phyloP scores from a whole-genome alignment of 2,888 invertebrate species.

The Lampropteryx suffumata region DNA sequence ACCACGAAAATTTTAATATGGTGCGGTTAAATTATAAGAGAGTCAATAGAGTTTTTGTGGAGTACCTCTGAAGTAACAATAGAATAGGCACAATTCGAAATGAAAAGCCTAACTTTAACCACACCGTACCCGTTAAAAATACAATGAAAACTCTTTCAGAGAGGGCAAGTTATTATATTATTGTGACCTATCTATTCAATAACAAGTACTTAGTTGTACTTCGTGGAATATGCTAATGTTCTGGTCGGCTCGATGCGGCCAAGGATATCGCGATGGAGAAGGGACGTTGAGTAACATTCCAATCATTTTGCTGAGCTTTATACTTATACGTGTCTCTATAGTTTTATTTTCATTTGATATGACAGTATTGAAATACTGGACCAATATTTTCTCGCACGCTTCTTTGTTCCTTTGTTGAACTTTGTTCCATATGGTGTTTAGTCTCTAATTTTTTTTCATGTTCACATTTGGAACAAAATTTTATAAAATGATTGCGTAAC shows the following conservation, averaged over 20 bases:
- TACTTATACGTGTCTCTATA: neutral
- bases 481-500: too few species aligned
- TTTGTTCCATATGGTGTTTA: too few species aligned
- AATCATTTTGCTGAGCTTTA: conserved; percentile 38
- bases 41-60: too few species aligned
- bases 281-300: conserved; percentile 56
- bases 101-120: too few species aligned
- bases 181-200: neutral
- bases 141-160: neutral
- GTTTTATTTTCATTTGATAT: conserved; percentile 5
- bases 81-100: too few species aligned
- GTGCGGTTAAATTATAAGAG: too few species aligned
- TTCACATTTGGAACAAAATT: too few species aligned
- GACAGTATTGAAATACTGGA: neutral
- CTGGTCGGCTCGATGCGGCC: conserved; percentile 42
- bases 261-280: conserved; percentile 53
- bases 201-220: conserved; percentile 18
- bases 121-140: neutral
- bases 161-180: neutral
- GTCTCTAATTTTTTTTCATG: too few species aligned
- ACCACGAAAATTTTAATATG: too few species aligned
- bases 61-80: too few species aligned
- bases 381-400: too few species aligned
- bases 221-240: conserved; percentile 46
- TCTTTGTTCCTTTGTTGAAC: too few species aligned